A percentile compares a stretch with the other conserved stretches of the same genome.
Conservation (phyloP, 2,113 vertebrate genomes). For the Prietella phreatophila region DNA sequence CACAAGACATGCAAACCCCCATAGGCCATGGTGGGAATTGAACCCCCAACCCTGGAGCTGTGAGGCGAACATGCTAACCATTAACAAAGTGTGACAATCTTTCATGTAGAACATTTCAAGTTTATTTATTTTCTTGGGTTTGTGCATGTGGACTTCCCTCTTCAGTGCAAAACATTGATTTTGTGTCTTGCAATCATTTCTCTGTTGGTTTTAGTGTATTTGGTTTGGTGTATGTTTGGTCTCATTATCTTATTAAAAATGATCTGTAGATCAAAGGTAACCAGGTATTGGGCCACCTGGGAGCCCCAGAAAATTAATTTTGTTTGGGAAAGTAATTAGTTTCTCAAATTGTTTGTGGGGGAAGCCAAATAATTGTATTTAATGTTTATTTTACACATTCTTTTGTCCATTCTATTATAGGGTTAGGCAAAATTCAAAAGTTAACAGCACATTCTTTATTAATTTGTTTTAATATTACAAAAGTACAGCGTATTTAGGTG, state of each 20-base stretch:
- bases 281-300: too few species aligned
- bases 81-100: not conserved
- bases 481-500: not conserved
- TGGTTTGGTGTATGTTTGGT: not conserved
- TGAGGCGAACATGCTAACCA: too few species aligned
- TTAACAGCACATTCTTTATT: not conserved
- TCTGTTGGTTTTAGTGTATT: not conserved
- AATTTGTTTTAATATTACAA: not conserved
- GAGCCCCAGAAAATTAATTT: too few species aligned
- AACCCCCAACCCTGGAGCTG: too few species aligned
- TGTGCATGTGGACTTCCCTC: not conserved
- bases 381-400: not conserved
- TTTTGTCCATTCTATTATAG: not conserved
- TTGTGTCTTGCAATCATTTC: not conserved
- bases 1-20: too few species aligned
- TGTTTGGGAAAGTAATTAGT: too few species aligned
- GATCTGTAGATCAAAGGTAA: not conserved
- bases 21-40: too few species aligned
- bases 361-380: not conserved
- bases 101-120: not conserved
- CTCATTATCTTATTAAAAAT: not conserved
- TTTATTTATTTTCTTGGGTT: too few species aligned
- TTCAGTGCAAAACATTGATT: slow-evolving; percentile 3
- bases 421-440: not conserved
- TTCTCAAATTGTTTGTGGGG: too few species aligned